Evolutionary conservation across 2,113 vertebrate species (phyloP).

Genomic region (Callospermophilus lateralis): DNA sequence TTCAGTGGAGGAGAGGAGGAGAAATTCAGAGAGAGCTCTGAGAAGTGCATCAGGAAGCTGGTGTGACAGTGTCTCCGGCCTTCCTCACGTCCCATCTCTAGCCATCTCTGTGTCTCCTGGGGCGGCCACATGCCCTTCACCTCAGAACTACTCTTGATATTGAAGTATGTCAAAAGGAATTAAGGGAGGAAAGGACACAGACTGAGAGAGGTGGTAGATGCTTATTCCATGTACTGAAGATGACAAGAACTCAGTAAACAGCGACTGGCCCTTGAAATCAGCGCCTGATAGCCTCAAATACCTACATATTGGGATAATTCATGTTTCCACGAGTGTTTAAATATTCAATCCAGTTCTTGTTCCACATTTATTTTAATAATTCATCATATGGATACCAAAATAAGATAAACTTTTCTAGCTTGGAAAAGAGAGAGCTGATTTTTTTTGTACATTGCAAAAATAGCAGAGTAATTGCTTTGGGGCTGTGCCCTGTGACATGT

Average conservation of each 20-base stretch:
- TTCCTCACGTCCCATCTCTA: not conserved
- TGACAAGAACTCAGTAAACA: not conserved
- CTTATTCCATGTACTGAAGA: not conserved
- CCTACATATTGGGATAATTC: not conserved
- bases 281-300: not conserved
- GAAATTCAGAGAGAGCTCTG: not conserved
- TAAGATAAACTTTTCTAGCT: not conserved
- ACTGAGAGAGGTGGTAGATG: not conserved
- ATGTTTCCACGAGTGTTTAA: constrained; percentile 2
- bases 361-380: constrained; percentile 21
- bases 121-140: accelerated
- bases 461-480: not conserved
- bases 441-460: not conserved
- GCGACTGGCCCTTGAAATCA: not conserved
- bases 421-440: not conserved
- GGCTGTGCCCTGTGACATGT: not conserved
- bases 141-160: not conserved
- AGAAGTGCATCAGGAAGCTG: not conserved
- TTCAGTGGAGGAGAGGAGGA: not conserved
- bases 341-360: not conserved
- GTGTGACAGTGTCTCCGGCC: too few relatives aligned
- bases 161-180: not conserved
- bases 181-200: not conserved
- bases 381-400: not conserved
- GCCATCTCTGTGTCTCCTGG: not conserved